Percentiles rank a stretch among this genome's conserved stretches.
Evolutionary conservation across 1,140 invertebrate genomes (phyloP).

Genomic region (Eueides isabella): DNA sequence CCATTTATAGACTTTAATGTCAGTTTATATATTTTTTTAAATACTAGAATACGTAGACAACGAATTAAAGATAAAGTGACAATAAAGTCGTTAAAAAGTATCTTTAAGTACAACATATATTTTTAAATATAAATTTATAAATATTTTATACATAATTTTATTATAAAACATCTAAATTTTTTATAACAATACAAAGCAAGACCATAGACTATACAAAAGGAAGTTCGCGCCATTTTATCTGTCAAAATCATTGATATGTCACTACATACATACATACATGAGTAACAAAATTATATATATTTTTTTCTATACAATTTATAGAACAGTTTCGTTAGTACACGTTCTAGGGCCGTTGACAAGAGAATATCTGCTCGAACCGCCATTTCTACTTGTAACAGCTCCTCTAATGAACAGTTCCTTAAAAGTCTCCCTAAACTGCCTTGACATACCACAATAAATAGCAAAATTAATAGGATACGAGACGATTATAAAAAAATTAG

Average conservation of each 20-base stretch:
- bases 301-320: slow-evolving; percentile 80
- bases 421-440: slow-evolving; percentile 96
- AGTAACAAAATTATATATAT: slow-evolving; percentile 41
- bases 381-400: slow-evolving; percentile 83
- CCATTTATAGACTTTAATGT: slow-evolving; percentile 57
- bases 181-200: slow-evolving; percentile 13
- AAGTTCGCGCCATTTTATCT: slow-evolving; percentile 25
- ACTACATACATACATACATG: slow-evolving; percentile 25
- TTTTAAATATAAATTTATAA: slow-evolving; percentile 11
- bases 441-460: slow-evolving; percentile 97
- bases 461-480: slow-evolving; percentile 97
- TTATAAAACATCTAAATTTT: neutral
- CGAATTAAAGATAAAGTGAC: slow-evolving; percentile 41
- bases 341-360: slow-evolving; percentile 90
- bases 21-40: slow-evolving; percentile 46
- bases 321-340: slow-evolving; percentile 91
- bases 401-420: slow-evolving; percentile 92
- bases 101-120: slow-evolving; percentile 32
- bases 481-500: slow-evolving; percentile 95
- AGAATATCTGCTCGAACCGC: slow-evolving; percentile 88
- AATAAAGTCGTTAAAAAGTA: slow-evolving; percentile 48
- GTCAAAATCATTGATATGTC: slow-evolving; percentile 47
- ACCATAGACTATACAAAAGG: slow-evolving; percentile 7
- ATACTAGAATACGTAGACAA: slow-evolving; percentile 37
- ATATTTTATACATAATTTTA: slow-evolving; percentile 14